A percentile compares a stretch with the other conserved stretches of the same genome.
These are phyloP conservation scores for Nothocercus julius DNA, from an alignment of 2,113 vertebrate genomes.

Conservation along the genomic window DNA sequence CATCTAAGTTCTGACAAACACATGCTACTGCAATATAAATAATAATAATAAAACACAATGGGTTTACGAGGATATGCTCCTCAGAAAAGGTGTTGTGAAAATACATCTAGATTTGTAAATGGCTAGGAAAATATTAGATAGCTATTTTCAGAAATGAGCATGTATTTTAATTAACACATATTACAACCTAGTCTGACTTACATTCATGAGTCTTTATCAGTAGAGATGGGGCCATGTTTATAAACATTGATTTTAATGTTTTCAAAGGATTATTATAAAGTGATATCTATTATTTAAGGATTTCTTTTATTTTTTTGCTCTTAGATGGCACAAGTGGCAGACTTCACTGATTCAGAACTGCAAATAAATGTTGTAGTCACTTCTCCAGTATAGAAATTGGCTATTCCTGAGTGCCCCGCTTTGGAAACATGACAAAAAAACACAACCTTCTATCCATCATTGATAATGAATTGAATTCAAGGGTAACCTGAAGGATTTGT, in stretches of 20 bases:
- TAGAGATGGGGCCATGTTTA: not conserved
- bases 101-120: not conserved
- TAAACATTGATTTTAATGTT: not conserved
- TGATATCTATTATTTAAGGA: not conserved
- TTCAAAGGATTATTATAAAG: not conserved
- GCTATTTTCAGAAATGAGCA: not conserved
- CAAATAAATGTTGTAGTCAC: not conserved
- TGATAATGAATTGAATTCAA: not conserved
- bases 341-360: not conserved
- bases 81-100: not conserved
- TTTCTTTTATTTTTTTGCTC: not conserved
- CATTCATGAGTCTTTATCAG: not conserved
- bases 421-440: not conserved
- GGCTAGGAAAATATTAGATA: not conserved
- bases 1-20: not conserved
- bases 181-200: not conserved
- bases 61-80: not conserved
- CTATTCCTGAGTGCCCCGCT: not conserved
- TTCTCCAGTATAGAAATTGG: not conserved
- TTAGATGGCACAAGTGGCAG: not conserved
- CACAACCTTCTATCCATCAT: not conserved
- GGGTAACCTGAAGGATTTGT: not conserved
- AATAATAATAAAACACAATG: not conserved
- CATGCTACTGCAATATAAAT: fast-evolving
- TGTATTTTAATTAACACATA: not conserved